Conservation (phyloP, 2,797 vertebrate species). For the Acipenser transmontanus region DNA sequence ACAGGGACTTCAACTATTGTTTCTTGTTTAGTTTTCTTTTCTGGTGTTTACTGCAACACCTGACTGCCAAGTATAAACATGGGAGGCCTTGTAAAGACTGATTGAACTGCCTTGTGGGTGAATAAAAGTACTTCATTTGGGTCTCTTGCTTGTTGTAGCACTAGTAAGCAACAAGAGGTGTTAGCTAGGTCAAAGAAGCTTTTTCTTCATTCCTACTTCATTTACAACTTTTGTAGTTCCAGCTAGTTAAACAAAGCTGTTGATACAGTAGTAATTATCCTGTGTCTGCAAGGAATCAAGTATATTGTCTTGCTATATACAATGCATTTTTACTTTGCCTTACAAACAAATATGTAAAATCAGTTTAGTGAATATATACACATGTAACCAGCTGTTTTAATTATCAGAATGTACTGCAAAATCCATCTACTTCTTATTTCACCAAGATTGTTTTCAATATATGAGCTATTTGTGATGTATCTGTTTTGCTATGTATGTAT, state of each 20-base stretch:
- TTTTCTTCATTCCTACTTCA: constrained; percentile 8
- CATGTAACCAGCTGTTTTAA: constrained; percentile 8
- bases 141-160: constrained; percentile 33
- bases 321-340: constrained; percentile 47
- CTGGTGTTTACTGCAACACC: constrained; percentile 47
- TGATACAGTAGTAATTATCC: constrained; percentile 27
- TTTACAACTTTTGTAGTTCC: too few relatives aligned
- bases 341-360: constrained; percentile 31
- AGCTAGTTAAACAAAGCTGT: constrained; percentile 19
- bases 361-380: constrained; percentile 13
- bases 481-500: neutral
- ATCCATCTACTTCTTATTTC: neutral
- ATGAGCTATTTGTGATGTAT: neutral
- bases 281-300: constrained; percentile 19
- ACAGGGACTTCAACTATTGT: neutral
- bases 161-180: constrained; percentile 40
- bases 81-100: constrained; percentile 42
- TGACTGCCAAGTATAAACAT: constrained; percentile 41
- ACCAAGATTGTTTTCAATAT: neutral
- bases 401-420: constrained; percentile 9
- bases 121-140: constrained; percentile 42
- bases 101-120: constrained; percentile 47
- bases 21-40: constrained; percentile 24
- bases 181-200: constrained; percentile 66
- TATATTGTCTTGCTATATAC: constrained; percentile 34